A percentile compares a stretch with the other conserved stretches of the same genome.
These are phyloP conservation scores for Cephalopterus ornatus DNA, from an alignment of 2,113 vertebrate species.

Conservation along the genomic window DNA sequence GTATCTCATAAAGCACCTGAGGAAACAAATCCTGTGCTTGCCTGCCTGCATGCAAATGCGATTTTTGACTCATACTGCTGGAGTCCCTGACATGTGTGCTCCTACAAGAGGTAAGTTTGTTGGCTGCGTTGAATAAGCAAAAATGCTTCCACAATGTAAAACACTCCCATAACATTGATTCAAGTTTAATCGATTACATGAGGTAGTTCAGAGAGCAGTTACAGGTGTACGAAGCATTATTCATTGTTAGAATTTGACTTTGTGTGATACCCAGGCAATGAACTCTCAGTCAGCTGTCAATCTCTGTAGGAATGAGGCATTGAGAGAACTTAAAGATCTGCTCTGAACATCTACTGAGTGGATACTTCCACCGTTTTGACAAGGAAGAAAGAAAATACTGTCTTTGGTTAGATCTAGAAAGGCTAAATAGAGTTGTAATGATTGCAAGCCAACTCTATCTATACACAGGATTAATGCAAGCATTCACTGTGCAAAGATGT, in stretches of 20 bases:
- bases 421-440: not conserved
- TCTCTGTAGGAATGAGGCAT: not conserved
- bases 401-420: not conserved
- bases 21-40: not conserved
- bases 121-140: not conserved
- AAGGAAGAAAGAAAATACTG: not conserved
- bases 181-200: not conserved
- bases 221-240: not conserved
- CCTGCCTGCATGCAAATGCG: not conserved
- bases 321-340: not conserved
- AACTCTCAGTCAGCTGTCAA: constrained; percentile 1
- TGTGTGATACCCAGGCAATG: constrained; percentile 14
- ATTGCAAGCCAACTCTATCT: not conserved
- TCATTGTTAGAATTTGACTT: not conserved
- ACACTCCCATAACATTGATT: not conserved
- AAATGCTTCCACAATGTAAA: not conserved
- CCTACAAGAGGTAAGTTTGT: not conserved
- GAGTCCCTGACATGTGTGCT: not conserved
- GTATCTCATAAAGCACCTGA: not conserved
- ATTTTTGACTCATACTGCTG: not conserved
- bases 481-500: not conserved
- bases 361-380: not conserved
- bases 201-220: not conserved
- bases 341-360: not conserved
- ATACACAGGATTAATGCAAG: not conserved